Evolutionary conservation across 2,888 invertebrate species (phyloP).

Genomic region (Laothoe populi): DNA sequence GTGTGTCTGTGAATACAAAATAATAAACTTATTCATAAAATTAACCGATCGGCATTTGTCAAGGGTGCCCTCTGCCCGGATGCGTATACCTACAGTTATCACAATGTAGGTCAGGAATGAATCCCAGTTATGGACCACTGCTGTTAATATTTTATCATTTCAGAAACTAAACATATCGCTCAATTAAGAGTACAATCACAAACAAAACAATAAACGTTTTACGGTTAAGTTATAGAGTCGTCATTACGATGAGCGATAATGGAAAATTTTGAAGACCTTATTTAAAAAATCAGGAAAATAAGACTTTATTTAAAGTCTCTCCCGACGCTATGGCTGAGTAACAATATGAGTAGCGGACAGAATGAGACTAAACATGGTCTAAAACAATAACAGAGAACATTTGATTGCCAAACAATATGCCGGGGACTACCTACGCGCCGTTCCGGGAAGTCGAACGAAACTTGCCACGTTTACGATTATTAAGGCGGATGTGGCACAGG

Average conservation of each 20-base stretch:
- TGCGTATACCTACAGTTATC: constrained; percentile 12
- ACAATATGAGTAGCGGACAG: constrained; percentile 3
- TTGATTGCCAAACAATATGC: constrained; percentile 59
- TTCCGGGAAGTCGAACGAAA: constrained; percentile 75
- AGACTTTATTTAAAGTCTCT: not conserved
- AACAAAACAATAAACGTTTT: no score
- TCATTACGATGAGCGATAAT: no score
- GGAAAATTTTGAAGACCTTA: not conserved
- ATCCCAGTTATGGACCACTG: not conserved
- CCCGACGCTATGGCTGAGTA: not conserved
- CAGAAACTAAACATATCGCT: no score
- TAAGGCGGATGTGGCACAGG: constrained; percentile 69
- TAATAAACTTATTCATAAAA: constrained; percentile 76
- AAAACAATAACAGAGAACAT: constrained; percentile 44
- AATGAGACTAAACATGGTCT: constrained; percentile 43
- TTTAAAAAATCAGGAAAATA: not conserved
- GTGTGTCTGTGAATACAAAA: constrained; percentile 64
- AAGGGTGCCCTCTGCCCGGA: constrained; percentile 27
- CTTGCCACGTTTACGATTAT: constrained; percentile 70
- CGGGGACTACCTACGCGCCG: constrained; percentile 64
- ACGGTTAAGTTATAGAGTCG: no score
- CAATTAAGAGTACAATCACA: no score
- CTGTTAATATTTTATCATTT: not conserved
- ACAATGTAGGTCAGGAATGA: constrained; percentile 8
- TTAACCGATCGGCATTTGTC: constrained; percentile 52